Conservation (phyloP, 2,797 vertebrate genomes). For the Fringilla coelebs region DNA sequence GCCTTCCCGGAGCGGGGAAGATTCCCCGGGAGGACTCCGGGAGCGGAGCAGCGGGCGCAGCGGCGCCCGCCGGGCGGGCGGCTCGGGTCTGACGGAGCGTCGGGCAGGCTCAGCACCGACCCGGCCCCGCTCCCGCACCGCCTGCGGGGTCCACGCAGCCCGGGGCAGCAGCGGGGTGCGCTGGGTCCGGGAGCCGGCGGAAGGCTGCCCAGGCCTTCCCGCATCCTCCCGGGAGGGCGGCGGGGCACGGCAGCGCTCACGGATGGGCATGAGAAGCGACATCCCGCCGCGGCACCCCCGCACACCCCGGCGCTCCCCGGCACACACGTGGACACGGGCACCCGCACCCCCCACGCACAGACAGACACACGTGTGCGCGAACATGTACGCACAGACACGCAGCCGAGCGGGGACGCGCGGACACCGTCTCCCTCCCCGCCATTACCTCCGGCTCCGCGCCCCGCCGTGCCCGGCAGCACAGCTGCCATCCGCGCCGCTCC, state of each 20-base stretch:
- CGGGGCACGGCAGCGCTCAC: not conserved
- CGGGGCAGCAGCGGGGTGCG: not conserved
- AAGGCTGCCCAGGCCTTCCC: not conserved
- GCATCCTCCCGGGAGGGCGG: not conserved
- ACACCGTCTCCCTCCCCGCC: not conserved
- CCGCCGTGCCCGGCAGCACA: constrained; percentile 15
- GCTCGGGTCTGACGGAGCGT: not conserved
- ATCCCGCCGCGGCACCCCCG: not conserved
- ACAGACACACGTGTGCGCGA: not conserved
- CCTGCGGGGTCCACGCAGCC: not conserved
- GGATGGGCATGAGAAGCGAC: not conserved
- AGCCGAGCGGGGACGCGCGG: not conserved
- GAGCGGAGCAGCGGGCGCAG: not conserved
- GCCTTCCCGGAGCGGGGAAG: not conserved
- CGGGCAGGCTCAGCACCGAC: not conserved
- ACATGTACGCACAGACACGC: not conserved
- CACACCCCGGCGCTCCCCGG: not conserved
- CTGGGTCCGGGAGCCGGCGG: not conserved
- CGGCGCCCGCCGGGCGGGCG: not conserved
- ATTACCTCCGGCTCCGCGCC: constrained; percentile 27
- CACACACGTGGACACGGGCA: not conserved
- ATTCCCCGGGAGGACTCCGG: not conserved
- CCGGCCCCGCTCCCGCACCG: not conserved
- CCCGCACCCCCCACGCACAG: not conserved
- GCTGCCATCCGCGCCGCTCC: constrained; percentile 17